Evolutionary conservation across 2,113 vertebrate genomes (phyloP).

Genomic region (Lasiurus cinereus): DNA sequence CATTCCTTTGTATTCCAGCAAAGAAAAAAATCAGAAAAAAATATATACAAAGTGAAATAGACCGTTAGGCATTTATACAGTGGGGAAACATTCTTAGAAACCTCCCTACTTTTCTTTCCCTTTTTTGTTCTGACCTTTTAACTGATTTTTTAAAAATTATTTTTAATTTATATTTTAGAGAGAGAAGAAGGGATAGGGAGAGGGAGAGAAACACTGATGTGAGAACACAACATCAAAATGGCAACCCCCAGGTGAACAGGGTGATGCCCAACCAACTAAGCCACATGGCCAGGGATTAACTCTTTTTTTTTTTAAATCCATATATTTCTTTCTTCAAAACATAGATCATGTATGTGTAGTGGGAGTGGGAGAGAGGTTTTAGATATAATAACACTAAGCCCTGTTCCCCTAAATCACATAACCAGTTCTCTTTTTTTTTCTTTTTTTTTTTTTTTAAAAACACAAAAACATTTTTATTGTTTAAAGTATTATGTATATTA

Average conservation of each 20-base stretch:
- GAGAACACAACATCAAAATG: not conserved
- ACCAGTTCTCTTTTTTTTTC: not conserved
- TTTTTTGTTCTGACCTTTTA: not conserved
- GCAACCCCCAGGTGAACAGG: not conserved
- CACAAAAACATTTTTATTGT: too few species aligned
- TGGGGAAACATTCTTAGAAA: not conserved
- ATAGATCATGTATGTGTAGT: not conserved
- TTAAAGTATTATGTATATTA: too few species aligned
- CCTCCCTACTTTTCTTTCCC: not conserved
- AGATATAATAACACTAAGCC: not conserved
- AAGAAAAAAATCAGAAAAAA: not conserved
- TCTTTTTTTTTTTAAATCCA: not conserved
- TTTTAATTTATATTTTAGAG: not conserved
- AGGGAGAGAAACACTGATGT: not conserved
- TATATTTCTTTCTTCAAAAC: slow-evolving; percentile 27
- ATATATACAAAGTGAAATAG: not conserved
- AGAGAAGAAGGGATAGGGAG: not conserved
- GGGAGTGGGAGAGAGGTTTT: not conserved
- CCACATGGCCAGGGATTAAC: not conserved
- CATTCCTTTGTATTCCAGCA: not conserved
- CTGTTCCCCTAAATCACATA: not conserved
- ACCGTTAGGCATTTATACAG: not conserved
- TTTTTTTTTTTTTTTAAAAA: too few species aligned
- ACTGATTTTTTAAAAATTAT: not conserved
- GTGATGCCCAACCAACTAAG: not conserved